These are phyloP conservation scores for Crocidura indochinensis DNA, from an alignment of 2,797 vertebrate species.

Conservation along the genomic window DNA sequence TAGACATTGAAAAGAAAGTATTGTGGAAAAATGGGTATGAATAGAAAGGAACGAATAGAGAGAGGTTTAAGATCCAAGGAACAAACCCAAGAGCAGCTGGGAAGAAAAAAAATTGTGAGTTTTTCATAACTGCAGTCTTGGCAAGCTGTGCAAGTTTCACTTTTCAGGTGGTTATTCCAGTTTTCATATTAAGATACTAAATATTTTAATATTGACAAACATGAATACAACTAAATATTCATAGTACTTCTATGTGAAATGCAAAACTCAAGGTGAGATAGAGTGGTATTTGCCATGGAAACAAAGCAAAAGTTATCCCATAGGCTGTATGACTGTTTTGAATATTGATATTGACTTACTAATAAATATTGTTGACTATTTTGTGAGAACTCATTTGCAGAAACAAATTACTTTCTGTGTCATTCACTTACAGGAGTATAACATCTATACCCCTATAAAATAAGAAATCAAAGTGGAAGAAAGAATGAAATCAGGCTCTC, in stretches of 20 bases:
- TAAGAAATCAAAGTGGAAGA: neutral
- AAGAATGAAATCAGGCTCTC: too few relatives aligned
- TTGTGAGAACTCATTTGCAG: neutral
- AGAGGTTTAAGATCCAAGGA: conserved; percentile 21
- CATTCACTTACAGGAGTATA: neutral
- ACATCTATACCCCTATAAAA: neutral
- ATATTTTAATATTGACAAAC: conserved; percentile 54
- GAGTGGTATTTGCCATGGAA: conserved; percentile 43
- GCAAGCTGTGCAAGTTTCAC: conserved; percentile 12
- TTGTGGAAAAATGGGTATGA: neutral
- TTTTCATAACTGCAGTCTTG: neutral
- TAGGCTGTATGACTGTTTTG: conserved; percentile 21
- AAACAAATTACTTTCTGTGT: conserved; percentile 26
- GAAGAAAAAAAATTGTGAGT: conserved; percentile 46
- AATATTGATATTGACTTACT: conserved; percentile 17
- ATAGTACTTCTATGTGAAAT: conserved; percentile 15
- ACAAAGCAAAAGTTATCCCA: conserved; percentile 60
- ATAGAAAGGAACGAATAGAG: neutral
- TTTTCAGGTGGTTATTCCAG: conserved; percentile 26
- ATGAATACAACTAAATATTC: conserved; percentile 39
- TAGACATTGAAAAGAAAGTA: conserved; percentile 35
- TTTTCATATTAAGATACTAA: conserved; percentile 54
- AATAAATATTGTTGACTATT: conserved; percentile 31
- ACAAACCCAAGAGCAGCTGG: neutral
- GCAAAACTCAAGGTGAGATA: conserved; percentile 33